A percentile compares a stretch with the other conserved stretches of the same genome.
Conservation (phyloP, 2,797 vertebrate species). For the Rhynchonycteris naso region DNA sequence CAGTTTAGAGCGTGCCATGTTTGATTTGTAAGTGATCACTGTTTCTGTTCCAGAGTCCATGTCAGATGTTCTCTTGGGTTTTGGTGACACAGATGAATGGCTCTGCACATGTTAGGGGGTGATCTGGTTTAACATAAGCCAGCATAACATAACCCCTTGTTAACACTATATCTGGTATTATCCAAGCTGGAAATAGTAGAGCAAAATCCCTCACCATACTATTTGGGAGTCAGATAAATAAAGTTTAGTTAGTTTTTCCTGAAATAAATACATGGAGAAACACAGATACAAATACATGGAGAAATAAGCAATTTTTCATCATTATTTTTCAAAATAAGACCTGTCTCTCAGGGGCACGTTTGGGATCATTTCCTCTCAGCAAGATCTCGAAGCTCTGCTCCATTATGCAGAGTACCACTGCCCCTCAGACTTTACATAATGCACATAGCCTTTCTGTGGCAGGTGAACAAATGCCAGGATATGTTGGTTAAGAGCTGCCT, state of each 20-base stretch:
- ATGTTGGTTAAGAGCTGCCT: conserved; percentile 27
- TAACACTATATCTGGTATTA: conserved; percentile 84
- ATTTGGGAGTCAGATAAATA: conserved; percentile 65
- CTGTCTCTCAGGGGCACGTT: conserved; percentile 86
- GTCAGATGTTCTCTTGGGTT: conserved; percentile 91
- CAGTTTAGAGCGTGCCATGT: conserved; percentile 97
- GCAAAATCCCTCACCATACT: conserved; percentile 18
- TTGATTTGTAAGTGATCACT: conserved; percentile 93
- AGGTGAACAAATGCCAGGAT: conserved; percentile 71
- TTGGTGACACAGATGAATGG: conserved; percentile 92
- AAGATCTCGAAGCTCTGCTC: conserved; percentile 79
- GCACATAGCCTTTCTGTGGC: conserved; percentile 73
- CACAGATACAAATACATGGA: conserved; percentile 75
- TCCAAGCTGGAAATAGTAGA: conserved; percentile 67
- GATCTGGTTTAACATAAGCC: conserved; percentile 90
- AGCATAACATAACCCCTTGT: conserved; percentile 89
- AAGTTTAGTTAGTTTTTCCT: conserved; percentile 79
- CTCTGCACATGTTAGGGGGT: conserved; percentile 89
- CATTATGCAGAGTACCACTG: conserved; percentile 77
- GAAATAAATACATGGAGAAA: too few relatives aligned
- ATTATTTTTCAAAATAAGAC: conserved; percentile 87
- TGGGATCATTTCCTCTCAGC: conserved; percentile 88
- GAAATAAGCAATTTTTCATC: conserved; percentile 87
- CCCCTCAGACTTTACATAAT: conserved; percentile 77
- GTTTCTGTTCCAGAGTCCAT: conserved; percentile 88